Evolutionary conservation across 2,797 vertebrate genomes (phyloP), one percentile per base, ranked within the genome.

Genomic region (Cottoperca gobio): DNA sequence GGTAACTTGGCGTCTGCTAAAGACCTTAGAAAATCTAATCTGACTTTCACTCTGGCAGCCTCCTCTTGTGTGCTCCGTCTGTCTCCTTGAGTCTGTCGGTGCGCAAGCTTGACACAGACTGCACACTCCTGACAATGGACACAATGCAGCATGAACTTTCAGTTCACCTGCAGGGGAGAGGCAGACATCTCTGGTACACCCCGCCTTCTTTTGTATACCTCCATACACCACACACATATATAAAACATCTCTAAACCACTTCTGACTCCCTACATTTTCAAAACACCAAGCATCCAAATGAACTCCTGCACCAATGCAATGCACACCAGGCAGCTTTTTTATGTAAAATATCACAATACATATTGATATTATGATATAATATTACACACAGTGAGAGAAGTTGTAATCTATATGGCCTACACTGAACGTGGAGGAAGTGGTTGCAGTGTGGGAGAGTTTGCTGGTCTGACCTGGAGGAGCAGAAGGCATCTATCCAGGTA

Each of bases 111-210:
- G 55, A 77, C 72, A 21, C 31, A 13, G 39, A 50, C 70, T 61
- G 52, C 69, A 73, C 57, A 70, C 85, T 78, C 53, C 75, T 86
- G 62, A 76, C 72, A 79, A 62, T 70, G 69, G 62, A 77, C 79
- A 81, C 78, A 82, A 74, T 39, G 70, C 67, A 39, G n/a, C 61
- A 42, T 90, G 86, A 93, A 83, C 91, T 91, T 91, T 88, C 77
- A 81, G 73, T 68, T 88, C 83, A 88, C 80, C 88, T 91, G 82
- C 84, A 83, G 86, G 85, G 82, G 69, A 71, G 66, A 86, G 64
- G 75, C 70, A 68, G 28, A 65, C 46, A 55, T 66, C 60, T 85
- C 69, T 71, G 55, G 49, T 50, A 23, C 60, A 73, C 78, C 43
- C 58, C 19, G 3, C 59, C 55, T 33, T 72, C 31, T 31, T 45